Evolutionary conservation across 37 sponge, comb jelly and placozoan species (phyloP).

Genomic region (Theonella swinhoei): DNA sequence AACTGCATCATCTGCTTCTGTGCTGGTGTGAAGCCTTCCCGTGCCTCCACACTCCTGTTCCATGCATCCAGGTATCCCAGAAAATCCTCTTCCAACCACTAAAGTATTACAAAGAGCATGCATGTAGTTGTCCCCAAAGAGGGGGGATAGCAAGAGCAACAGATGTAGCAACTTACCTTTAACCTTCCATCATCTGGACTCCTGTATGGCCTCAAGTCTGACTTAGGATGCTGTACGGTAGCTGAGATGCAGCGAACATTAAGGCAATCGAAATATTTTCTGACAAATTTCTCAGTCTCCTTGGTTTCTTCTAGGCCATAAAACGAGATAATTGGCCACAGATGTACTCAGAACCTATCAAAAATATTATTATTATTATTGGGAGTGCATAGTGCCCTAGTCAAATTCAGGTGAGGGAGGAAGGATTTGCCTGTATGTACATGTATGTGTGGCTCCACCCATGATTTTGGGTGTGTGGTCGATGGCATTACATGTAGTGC

Average conservation of each 20-base stretch:
- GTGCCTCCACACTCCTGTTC: slow-evolving; percentile 21
- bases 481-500: background rate
- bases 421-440: too few relatives aligned
- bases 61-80: slow-evolving; percentile 1
- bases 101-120: too few relatives aligned
- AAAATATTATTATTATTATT: background rate
- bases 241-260: slow-evolving; percentile 6
- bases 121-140: too few relatives aligned
- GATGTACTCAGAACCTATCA: slow-evolving; percentile 29
- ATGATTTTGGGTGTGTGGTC: too few relatives aligned
- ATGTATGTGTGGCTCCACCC: too few relatives aligned
- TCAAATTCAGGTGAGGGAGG: too few relatives aligned
- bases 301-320: slow-evolving; percentile 2
- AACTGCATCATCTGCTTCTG: background rate
- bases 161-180: slow-evolving; percentile 7
- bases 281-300: slow-evolving; percentile 37
- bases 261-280: slow-evolving; percentile 5
- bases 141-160: too few relatives aligned
- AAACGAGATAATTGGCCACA: slow-evolving; percentile 16
- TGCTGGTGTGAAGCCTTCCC: slow-evolving; percentile 2
- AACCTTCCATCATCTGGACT: background rate
- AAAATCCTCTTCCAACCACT: slow-evolving; percentile 18
- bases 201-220: slow-evolving; percentile 11
- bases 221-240: background rate
- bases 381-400: background rate